These are phyloP conservation scores for Ascaphus truei DNA, from an alignment of 2,113 vertebrate genomes.

Conservation along the genomic window DNA sequence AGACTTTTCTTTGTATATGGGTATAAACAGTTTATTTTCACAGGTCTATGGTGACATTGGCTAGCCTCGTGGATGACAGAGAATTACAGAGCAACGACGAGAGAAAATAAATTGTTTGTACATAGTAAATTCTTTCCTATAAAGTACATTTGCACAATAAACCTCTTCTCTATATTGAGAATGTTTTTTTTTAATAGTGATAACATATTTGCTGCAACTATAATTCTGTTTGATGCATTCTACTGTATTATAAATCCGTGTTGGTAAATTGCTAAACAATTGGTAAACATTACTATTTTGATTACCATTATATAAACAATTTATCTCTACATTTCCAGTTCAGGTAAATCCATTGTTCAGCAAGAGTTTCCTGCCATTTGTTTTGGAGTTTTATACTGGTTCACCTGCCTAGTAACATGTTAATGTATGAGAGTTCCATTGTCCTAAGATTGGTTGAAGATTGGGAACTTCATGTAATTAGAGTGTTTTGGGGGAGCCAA, in stretches of 20 bases:
- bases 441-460: too few species aligned
- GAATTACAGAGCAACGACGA: not conserved
- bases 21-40: slow-evolving; percentile 26
- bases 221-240: not conserved
- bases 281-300: too few species aligned
- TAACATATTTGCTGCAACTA: not conserved
- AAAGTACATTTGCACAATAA: not conserved
- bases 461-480: too few species aligned
- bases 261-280: too few species aligned
- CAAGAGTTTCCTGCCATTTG: too few species aligned
- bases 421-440: too few species aligned
- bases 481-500: too few species aligned
- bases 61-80: slow-evolving; percentile 22
- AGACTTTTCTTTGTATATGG: slow-evolving; percentile 11
- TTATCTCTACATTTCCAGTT: too few species aligned
- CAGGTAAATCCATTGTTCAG: too few species aligned
- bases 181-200: not conserved
- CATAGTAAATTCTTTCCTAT: slow-evolving; percentile 1
- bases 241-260: not conserved
- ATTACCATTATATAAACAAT: too few species aligned
- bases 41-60: slow-evolving; percentile 18
- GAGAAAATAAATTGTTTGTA: not conserved
- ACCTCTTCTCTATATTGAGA: not conserved
- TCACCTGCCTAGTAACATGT: too few species aligned
- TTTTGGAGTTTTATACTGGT: too few species aligned